A percentile compares a stretch with the other conserved stretches of the same genome.
These are phyloP conservation scores for Capromys pilorides DNA, from an alignment of 2,797 vertebrate species.

Conservation along the genomic window DNA sequence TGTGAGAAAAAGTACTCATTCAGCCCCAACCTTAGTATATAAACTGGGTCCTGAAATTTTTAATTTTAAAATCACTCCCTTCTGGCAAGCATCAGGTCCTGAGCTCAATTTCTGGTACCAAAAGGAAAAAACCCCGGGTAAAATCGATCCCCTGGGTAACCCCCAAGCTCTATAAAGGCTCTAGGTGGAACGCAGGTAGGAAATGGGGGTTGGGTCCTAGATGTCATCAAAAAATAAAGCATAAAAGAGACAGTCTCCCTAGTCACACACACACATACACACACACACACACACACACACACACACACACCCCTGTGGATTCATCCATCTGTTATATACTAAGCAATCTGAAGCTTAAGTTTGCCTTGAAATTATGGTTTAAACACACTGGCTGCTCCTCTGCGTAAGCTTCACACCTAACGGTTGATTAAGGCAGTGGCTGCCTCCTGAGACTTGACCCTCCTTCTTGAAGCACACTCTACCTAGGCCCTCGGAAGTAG, in stretches of 20 bases:
- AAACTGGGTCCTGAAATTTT: not conserved
- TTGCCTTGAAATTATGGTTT: not conserved
- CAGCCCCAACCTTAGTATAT: not conserved
- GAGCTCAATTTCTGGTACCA: no score
- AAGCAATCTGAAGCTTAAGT: not conserved
- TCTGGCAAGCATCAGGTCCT: no score
- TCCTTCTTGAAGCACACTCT: not conserved
- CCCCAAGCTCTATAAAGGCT: not conserved
- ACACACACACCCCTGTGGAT: not conserved
- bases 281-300: not conserved
- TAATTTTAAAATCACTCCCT: not conserved
- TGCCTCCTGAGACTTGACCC: not conserved
- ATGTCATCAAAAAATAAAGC: not conserved
- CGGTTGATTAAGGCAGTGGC: not conserved
- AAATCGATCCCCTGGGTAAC: not conserved
- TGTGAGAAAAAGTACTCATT: not conserved
- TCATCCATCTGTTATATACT: not conserved
- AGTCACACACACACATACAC: not conserved
- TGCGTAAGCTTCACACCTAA: not conserved
- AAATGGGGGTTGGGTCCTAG: not conserved
- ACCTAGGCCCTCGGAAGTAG: not conserved
- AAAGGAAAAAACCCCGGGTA: no score
- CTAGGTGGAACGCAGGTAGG: not conserved
- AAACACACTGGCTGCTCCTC: not conserved
- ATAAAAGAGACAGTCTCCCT: not conserved